These are phyloP conservation scores for Barnardius zonarius DNA, from an alignment of 2,113 vertebrate genomes.

Conservation along the genomic window DNA sequence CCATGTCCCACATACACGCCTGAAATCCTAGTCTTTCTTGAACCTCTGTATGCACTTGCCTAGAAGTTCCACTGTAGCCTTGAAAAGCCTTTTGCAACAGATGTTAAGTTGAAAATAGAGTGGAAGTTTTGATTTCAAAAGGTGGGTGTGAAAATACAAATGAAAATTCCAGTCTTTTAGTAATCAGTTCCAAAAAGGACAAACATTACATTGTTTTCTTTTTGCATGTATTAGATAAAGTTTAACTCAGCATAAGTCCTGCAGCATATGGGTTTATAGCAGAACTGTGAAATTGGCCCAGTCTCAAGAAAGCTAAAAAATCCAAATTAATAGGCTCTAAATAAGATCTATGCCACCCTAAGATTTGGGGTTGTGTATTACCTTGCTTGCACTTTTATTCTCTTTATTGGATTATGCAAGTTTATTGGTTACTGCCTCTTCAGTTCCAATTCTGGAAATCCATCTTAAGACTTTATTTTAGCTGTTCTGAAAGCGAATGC, in stretches of 20 bases:
- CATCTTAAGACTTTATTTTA: neutral
- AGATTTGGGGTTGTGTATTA: neutral
- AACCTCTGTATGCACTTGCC: neutral
- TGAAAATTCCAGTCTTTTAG: neutral
- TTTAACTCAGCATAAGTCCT: neutral
- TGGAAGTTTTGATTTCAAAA: neutral
- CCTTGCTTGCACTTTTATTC: neutral
- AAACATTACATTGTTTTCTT: neutral
- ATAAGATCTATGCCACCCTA: neutral
- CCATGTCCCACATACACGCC: neutral
- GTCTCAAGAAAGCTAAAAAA: neutral
- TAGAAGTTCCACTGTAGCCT: neutral
- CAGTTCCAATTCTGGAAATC: neutral
- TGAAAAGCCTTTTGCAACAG: neutral
- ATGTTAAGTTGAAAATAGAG: neutral
- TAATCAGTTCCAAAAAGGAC: neutral
- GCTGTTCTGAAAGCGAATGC: neutral
- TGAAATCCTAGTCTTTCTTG: neutral
- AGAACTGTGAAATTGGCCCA: neutral
- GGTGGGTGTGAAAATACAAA: neutral
- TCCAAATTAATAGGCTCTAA: neutral
- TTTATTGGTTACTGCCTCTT: neutral
- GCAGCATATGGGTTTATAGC: neutral
- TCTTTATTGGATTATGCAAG: neutral
- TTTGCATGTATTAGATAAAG: neutral